Evolutionary conservation across 1,140 invertebrate species (phyloP), one percentile per base, ranked within the genome.

Genomic region (Temnothorax longispinosus): DNA sequence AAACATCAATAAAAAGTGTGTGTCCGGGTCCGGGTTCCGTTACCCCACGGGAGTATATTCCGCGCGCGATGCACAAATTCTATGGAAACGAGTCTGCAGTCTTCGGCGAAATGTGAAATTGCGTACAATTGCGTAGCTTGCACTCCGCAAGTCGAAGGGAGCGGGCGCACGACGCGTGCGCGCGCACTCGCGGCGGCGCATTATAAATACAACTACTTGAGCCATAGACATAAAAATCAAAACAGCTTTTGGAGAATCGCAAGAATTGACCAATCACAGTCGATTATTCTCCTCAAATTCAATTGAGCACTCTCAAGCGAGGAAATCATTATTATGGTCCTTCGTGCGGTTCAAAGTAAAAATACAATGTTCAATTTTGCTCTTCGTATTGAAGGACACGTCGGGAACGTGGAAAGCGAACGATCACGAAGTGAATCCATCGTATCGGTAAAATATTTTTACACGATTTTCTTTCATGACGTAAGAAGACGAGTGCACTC

Each of bases 201-300:
- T 93, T 93, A 93, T 93, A 94, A 94, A 94, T 94, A 90, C 86
- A 90, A 72, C 65, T 41, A 89, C 21, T 21, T 21, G 21, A 21
- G 21, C 21, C 21, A 21, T 21, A 21, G 21, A 21, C 21, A 21
- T 21, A 21, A 21, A 21, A 21, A 21, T 21, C 21, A 0, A 21
- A 21, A 21, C 21, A 21, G 21, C 21, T 21, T 21, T 21, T 21
- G 21, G 21, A 21, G 21, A 21, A 21, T 21, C 21, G 21, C 21
- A 21, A 21, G 21, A 21, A 21, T 21, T 21, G 21, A 21, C 21
- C 21, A 21, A 21, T 21, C 21, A 21, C 21, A 21, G 0, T 21
- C 21, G 21, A 21, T 21, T 21, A 21, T 21, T 21, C 21, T 21
- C 21, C 21, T 21, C 0, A 21, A 21, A 21, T 21, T 21, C 21